These are phyloP conservation scores for Bombus sylvicola DNA, from an alignment of 1,140 invertebrate genomes.

Conservation along the genomic window DNA sequence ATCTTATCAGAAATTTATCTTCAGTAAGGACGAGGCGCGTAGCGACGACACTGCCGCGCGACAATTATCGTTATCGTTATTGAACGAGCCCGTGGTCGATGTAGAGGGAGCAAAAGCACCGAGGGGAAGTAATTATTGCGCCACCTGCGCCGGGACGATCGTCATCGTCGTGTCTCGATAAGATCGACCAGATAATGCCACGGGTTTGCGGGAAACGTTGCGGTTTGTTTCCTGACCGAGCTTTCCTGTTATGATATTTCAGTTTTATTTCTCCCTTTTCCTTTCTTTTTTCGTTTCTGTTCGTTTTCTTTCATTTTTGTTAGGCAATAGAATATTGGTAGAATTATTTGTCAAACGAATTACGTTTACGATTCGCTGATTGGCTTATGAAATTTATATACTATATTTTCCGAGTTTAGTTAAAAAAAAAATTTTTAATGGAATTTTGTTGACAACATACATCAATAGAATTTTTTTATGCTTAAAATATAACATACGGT, in stretches of 20 bases:
- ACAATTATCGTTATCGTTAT: constrained; percentile 69
- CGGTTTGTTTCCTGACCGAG: constrained; percentile 35
- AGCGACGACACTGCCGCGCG: constrained; percentile 49
- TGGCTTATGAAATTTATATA: background rate
- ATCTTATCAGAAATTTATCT: constrained; percentile 78
- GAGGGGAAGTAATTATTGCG: constrained; percentile 66
- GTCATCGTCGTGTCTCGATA: constrained; percentile 56
- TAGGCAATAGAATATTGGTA: background rate
- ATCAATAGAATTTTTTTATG: no score
- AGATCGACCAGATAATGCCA: constrained; percentile 26
- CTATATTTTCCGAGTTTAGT: rapidly evolving
- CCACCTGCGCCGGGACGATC: constrained; percentile 63
- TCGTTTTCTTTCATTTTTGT: background rate
- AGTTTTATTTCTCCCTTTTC: background rate
- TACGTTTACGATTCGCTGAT: no score
- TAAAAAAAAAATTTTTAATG: no score
- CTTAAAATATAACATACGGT: no score
- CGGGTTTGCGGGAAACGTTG: constrained; percentile 36
- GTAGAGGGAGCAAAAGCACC: constrained; percentile 2
- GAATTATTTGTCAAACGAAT: no score
- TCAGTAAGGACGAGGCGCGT: constrained; percentile 58
- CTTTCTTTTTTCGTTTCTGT: background rate
- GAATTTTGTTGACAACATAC: no score
- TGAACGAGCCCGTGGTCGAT: constrained; percentile 31
- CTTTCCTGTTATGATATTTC: constrained; percentile 40